phyloP scores from a whole-genome alignment of 2,888 invertebrate genomes.

The Caenorhabditis imperialis region DNA sequence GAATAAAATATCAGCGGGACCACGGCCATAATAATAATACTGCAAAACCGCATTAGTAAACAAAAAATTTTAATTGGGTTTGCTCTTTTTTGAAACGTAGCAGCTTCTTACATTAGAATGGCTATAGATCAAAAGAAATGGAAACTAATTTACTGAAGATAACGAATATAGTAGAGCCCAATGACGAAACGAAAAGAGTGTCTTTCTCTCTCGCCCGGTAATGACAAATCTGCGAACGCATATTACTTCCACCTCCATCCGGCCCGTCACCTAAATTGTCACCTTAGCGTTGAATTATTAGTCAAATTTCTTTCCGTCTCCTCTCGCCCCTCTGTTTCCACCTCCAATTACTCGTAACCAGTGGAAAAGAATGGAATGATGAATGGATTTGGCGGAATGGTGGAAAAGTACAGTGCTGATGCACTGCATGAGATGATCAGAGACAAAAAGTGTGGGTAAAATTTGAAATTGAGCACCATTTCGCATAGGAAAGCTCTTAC shows the following conservation, averaged over 20 bases:
- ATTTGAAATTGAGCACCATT: constrained; percentile 35
- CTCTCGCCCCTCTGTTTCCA: too few species aligned
- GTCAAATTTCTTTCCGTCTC: constrained; percentile 34
- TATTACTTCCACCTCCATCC: constrained; percentile 37
- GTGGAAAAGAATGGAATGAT: not conserved
- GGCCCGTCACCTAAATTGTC: constrained; percentile 46
- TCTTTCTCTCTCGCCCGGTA: constrained; percentile 26
- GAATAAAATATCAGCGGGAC: too few species aligned
- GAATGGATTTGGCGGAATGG: too few species aligned
- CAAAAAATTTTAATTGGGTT: too few species aligned
- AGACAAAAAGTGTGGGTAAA: constrained; percentile 19
- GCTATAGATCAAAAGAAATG: not conserved
- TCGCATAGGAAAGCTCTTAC: constrained; percentile 34
- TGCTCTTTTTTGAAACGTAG: too few species aligned
- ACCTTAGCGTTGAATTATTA: constrained; percentile 47
- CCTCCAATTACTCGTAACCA: constrained; percentile 47
- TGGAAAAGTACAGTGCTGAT: too few species aligned
- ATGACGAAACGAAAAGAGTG: not conserved
- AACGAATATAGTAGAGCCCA: not conserved
- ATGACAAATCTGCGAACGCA: constrained; percentile 49
- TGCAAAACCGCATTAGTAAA: too few species aligned
- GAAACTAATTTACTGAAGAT: too few species aligned
- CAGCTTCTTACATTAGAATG: too few species aligned
- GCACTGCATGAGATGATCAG: not conserved
- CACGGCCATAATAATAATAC: too few species aligned